phyloP scores from a whole-genome alignment of 2,113 vertebrate genomes.

The Trachemys scripta region DNA sequence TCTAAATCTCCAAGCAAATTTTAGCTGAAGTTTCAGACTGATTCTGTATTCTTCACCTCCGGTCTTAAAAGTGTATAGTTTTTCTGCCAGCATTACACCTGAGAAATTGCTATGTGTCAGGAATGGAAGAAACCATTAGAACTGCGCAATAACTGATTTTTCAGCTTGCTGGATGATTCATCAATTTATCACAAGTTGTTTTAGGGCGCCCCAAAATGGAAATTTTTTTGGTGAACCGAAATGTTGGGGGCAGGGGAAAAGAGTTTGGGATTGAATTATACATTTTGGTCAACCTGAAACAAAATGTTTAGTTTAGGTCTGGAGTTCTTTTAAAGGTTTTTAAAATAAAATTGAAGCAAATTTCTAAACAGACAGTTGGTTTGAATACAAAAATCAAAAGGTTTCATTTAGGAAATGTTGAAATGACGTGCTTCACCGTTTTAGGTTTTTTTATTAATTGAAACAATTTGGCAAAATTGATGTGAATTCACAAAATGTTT shows the following conservation, averaged over 20 bases:
- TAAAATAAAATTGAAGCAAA: not conserved
- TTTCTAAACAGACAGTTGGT: not conserved
- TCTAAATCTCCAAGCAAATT: constrained; percentile 17
- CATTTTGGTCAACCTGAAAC: not conserved
- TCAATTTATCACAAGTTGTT: not conserved
- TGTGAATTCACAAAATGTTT: not conserved
- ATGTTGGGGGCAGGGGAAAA: not conserved
- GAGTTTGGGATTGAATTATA: not conserved
- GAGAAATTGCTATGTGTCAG: not conserved
- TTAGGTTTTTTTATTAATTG: not conserved
- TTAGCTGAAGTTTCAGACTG: constrained; percentile 4
- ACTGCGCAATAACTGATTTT: not conserved
- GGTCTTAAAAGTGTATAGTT: not conserved
- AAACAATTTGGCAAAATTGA: not conserved
- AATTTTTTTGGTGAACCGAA: not conserved
- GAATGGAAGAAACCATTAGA: not conserved
- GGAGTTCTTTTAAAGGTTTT: not conserved
- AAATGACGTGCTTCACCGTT: not conserved
- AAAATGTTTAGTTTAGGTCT: not conserved
- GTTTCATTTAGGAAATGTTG: not conserved
- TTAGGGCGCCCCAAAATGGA: not conserved
- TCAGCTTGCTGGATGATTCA: not conserved
- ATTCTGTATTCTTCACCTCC: not conserved
- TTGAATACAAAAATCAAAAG: not conserved
- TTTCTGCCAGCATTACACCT: not conserved